Evolutionary conservation across 2,113 vertebrate genomes (phyloP), one percentile per base, ranked within the genome.

Genomic region (Gobius niger): DNA sequence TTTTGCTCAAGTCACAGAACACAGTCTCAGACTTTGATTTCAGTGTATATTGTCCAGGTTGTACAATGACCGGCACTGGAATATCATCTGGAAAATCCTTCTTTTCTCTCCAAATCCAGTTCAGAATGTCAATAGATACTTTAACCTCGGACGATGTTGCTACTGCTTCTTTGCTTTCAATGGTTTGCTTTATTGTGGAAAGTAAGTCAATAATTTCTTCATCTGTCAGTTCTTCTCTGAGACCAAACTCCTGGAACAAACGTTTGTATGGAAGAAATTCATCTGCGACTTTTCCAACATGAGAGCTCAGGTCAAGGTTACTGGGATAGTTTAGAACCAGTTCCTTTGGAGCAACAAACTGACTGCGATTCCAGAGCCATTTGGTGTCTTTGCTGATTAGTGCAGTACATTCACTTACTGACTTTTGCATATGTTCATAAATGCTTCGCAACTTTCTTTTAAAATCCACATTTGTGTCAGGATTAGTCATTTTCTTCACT

Each of bases 381-480:
- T 60, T 14, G 1, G 72, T 60, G 54, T 77, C 44, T 0, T 12
- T 47, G 0, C 60, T 79, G 51, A 85, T 63, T 2, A 90, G n/a
- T 10, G 34, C 6, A 47, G 13, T 14, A 80, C 94, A 94, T 18
- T 75, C 69, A 34, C 15, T 47, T 42, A 88, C 53, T n/a, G 94
- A 73, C 47, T 93, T 84, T 72, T 94, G 92, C 93, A 95, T 94
- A 77, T 94, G 89, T 74, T 61, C 51, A 75, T 95, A 96, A 76
- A 92, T 84, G 75, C 82, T 76, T n/a, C 88, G 77, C 54, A 93
- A 14, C 65, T 82, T 72, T 14, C 34, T 89, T 77, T 90, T 92
- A 70, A 93, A 92, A 52, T 87, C 63, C 12, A 50, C 63, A 78
- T 92, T 72, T 61, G 67, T 87, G 60, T 90, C 83, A 73, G 87